Evolutionary conservation across 2,113 vertebrate species (phyloP), one percentile per base, ranked within the genome.

Genomic region (Istiophorus platypterus): DNA sequence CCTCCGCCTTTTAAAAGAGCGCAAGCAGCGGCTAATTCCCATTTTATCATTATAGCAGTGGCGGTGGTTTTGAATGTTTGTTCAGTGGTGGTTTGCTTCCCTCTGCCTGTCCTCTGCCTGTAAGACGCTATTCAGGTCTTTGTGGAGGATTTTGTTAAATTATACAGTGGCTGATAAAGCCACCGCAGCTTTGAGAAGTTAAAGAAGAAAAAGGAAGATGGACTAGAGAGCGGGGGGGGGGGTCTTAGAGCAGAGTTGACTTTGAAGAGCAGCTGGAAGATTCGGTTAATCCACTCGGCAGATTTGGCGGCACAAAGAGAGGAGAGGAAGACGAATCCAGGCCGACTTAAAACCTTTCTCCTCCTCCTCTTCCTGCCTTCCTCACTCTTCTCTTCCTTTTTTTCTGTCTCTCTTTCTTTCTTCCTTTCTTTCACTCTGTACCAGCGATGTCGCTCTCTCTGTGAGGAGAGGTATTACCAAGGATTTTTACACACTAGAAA

Each of bases 201-300:
- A 85, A 80, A 75, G 85, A 86, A 88, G 78, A 78, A 63, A 70
- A 76, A 72, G 88, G 88, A 76, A 61, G 76, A 79, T 49, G 72
- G 76, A 83, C 64, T 26, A 52, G 18, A 26, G 72, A 73, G 65
- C 76, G 72, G 73, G 58, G 56, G 61, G 12, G 56, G 49, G 18
- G 29, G 52, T 18, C 12, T 7, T 22, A 29, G 71, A 64, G 57
- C 17, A 49, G 65, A 75, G 76, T 68, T 62, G 77, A 85, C 86
- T 91, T 91, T 92, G 83, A 92, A 89, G 88, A 89, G 80, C 85
- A 86, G 76, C 80, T 75, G 61, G 80, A 87, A 91, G 85, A 86
- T 78, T 88, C 58, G 29, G 80, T 85, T 94, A 93, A 94, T 95
- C 92, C 91, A 80, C 78, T 67, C 56, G 29, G 86, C 79, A 93